These are phyloP conservation scores for Frankliniella fusca DNA, from an alignment of 2,888 invertebrate genomes.

Conservation along the genomic window DNA sequence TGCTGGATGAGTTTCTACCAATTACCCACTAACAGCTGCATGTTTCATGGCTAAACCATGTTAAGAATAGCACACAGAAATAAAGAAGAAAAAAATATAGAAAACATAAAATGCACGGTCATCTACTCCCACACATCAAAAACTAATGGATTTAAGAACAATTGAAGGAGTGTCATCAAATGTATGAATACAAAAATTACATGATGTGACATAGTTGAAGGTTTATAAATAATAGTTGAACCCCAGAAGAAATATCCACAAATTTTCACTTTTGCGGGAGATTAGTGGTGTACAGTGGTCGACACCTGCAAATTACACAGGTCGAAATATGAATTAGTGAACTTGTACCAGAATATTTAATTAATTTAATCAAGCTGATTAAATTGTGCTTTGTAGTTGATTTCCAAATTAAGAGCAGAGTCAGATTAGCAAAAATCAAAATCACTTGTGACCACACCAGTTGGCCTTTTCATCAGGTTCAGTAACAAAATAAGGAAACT, in stretches of 20 bases:
- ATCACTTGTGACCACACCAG: slow-evolving; percentile 1
- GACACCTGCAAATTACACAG: neutral
- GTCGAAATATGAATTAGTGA: neutral
- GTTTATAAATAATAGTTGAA: neutral
- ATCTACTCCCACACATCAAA: neutral
- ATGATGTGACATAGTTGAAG: slow-evolving; percentile 6
- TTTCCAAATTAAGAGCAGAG: slow-evolving; percentile 7
- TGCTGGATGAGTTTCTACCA: neutral
- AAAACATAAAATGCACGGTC: neutral
- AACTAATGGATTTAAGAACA: slow-evolving; percentile 3
- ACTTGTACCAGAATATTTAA: neutral
- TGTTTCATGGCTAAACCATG: neutral
- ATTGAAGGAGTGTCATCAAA: neutral
- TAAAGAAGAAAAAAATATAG: neutral
- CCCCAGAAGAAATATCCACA: neutral
- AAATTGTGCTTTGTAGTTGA: slow-evolving; percentile 18
- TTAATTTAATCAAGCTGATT: neutral
- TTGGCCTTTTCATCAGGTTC: slow-evolving; percentile 14
- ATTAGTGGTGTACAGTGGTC: slow-evolving; percentile 3
- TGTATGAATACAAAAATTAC: slow-evolving; percentile 7
- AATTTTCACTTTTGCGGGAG: neutral
- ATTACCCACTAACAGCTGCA: neutral
- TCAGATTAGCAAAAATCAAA: slow-evolving; percentile 2
- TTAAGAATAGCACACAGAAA: neutral
- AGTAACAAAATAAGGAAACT: slow-evolving; percentile 18